Base-by-base conservation (phyloP, 2,888 invertebrate species). In the Hipparchia semele region DNA sequence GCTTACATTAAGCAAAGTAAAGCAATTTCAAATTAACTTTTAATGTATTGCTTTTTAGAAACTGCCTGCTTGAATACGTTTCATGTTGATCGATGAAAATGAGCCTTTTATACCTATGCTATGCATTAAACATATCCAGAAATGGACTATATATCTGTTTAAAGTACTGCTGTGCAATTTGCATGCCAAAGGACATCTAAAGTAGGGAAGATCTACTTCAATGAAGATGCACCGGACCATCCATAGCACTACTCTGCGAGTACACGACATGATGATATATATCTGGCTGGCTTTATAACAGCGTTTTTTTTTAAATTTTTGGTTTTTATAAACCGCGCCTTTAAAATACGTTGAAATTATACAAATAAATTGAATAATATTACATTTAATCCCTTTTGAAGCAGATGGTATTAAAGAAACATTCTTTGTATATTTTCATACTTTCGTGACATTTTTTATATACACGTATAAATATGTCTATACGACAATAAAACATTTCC, bases 401-500 rank as follows among this genome's bases (percentile, higher is more conserved):
- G 61, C 71, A 71, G 61, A 73, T 74, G 68, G 68, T 74, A 71
- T 68, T 9, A 70, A 71, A 71, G 71, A 74, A 62, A 73, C 68
- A 54, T 69, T 65, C 53, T 66, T 65, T 64, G 66, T 74, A 74
- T 74, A 76, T 76, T 74, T 74, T 76, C 73, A 68, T 74, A 76
- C 58, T 73, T 74, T 76, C 62, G 67, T 74, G 73, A 71, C 66
- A 71, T 69, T 76, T 76, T 76, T 76, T 71, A 76, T 74, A 76
- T 70, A 74, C 68, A 73, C 73, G 68, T 76, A 73, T 23, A 23
- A 23, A 23, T 76, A 74, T 76, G 76, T 76, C 76, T 76, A 71
- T 76, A 76, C 71, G 76, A 76, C 76, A 73, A 76, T 76, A 76
- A 74, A 74, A 73, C 58, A 68, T 74, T 76, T 74, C 68, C 54